Conservation (phyloP, 2,797 vertebrate species). For the Cyprinodon diabolis region DNA sequence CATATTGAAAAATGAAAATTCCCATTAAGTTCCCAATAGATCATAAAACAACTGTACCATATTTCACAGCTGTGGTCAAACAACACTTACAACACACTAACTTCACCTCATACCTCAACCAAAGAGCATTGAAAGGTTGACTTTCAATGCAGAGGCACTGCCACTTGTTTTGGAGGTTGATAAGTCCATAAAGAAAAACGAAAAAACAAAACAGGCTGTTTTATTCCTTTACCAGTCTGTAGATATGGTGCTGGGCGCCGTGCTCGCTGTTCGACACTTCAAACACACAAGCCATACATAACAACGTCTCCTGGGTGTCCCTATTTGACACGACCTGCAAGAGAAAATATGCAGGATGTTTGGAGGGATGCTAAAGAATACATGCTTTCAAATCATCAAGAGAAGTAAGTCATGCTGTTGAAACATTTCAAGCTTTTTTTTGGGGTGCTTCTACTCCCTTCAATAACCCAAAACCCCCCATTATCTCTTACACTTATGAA, state of each 20-base stretch:
- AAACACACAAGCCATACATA: conserved; percentile 99
- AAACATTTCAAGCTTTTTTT: neutral
- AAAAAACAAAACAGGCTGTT: conserved; percentile 6
- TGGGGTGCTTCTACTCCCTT: neutral
- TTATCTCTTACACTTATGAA: neutral
- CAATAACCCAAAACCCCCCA: neutral
- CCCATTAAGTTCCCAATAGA: conserved; percentile 73
- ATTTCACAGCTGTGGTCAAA: conserved; percentile 95
- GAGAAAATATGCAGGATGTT: conserved; percentile 18
- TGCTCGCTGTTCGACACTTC: conserved; percentile 99
- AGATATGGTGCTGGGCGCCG: conserved; percentile 98
- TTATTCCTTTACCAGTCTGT: conserved; percentile 99
- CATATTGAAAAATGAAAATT: conserved; percentile 79
- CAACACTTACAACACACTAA: conserved; percentile 86
- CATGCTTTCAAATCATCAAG: neutral
- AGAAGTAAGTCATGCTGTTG: neutral
- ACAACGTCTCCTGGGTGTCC: conserved; percentile 98
- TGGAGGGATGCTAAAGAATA: neutral
- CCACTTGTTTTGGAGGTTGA: conserved; percentile 91
- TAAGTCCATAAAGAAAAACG: conserved; percentile 83
- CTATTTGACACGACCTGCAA: conserved; percentile 97
- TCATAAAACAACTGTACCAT: conserved; percentile 95
- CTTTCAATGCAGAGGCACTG: conserved; percentile 90
- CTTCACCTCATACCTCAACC: conserved; percentile 87
- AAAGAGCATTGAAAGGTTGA: conserved; percentile 86